phyloP scores from a whole-genome alignment of 2,797 vertebrate species.

The Limnodromus scolopaceus region DNA sequence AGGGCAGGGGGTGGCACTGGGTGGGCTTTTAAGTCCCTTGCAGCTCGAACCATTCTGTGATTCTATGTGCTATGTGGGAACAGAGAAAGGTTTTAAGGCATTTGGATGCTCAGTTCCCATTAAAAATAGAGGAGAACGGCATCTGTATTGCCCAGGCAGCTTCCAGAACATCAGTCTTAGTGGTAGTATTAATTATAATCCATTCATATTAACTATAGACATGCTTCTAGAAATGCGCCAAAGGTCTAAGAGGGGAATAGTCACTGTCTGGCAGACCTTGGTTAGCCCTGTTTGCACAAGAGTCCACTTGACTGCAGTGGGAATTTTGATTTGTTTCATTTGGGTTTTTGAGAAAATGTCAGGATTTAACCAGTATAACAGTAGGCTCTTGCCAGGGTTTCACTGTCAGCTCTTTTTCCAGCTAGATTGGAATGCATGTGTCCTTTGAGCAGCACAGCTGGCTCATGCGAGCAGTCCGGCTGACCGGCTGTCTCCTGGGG shows the following conservation, averaged over 20 bases:
- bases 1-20: not conserved
- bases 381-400: not conserved
- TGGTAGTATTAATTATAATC: not conserved
- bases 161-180: not conserved
- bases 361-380: not conserved
- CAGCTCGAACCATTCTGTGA: not conserved
- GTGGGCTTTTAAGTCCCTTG: not conserved
- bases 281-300: not conserved
- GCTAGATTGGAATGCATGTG: not conserved
- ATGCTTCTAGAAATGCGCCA: not conserved
- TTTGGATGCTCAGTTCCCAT: not conserved
- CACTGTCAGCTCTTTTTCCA: not conserved
- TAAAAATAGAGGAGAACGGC: not conserved
- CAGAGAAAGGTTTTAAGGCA: not conserved
- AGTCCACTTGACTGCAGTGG: not conserved
- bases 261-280: not conserved
- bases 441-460: not conserved
- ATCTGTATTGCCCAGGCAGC: not conserved
- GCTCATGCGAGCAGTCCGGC: not conserved
- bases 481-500: not conserved
- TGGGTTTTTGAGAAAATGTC: not conserved
- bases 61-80: not conserved
- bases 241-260: not conserved
- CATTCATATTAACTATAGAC: not conserved
- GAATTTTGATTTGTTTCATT: not conserved